Base-by-base conservation (phyloP, 2,888 invertebrate genomes). In the Erannis defoliaria region DNA sequence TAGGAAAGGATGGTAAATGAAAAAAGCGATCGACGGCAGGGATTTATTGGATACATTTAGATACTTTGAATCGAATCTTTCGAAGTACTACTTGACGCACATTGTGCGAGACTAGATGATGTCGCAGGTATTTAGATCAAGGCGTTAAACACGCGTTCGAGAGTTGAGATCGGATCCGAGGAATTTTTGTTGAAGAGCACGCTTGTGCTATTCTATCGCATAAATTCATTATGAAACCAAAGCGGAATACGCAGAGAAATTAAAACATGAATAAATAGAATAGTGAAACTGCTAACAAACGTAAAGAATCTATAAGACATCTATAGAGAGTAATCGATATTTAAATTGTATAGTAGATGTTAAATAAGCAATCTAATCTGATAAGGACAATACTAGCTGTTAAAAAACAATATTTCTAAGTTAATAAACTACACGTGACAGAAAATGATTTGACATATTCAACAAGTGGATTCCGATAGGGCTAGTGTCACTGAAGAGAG, bases 111-210 rank as follows among this genome's bases (percentile, higher is more conserved):
- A 81, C 86, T 84, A 87, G 86, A 92, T 90, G 89, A 90, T 91
- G 89, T 91, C 89, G 86, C 86, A 89, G 88, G 89, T 90, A 93
- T 93, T 92, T 91, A 92, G 92, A 92, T 93, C 92, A 93, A 93
- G 92, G 92, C 91, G 91, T 87, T 86, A 90, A 89, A 88, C 88
- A 85, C 86, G 89, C 88, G 88, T 84, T 86, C 88, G 86, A 87
- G 88, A 89, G 86, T 85, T 81, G 88, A 88, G 88, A 89, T 86
- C 84, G 85, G 85, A 85, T 85, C 85, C 80, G 86, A 82, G 86
- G 88, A 86, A 87, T 91, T 89, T 89, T 88, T 84, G 84, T 84
- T 81, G 86, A 86, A 85, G 87, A 90, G 86, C 86, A 87, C 86
- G 85, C 85, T 84, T 78, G 78, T 71, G 74, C 74, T 85, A 74